phyloP scores from a whole-genome alignment of 2,797 vertebrate species.

The Sciaenops ocellatus region DNA sequence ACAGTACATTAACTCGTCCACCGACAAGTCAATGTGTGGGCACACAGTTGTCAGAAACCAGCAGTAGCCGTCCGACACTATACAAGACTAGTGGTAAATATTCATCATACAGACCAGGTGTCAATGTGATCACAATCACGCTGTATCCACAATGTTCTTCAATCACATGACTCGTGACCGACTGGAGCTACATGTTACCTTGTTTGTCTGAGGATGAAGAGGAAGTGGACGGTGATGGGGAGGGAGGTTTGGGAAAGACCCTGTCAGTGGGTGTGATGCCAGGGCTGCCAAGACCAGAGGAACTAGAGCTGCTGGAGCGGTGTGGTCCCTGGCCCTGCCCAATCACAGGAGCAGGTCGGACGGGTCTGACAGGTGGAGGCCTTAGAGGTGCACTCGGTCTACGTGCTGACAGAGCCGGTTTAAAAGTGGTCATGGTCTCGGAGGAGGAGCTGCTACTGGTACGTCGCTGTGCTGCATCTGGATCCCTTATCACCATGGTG shows the following conservation, averaged over 20 bases:
- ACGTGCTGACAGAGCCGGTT: constrained; percentile 89
- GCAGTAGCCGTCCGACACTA: constrained; percentile 38
- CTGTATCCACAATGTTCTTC: constrained; percentile 37
- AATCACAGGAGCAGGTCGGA: constrained; percentile 81
- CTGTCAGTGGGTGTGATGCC: constrained; percentile 93
- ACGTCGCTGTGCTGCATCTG: constrained; percentile 91
- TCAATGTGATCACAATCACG: constrained; percentile 45
- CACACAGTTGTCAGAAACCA: constrained; percentile 43
- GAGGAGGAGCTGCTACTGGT: constrained; percentile 92
- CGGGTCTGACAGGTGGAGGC: constrained; percentile 89
- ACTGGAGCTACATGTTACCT: constrained; percentile 77
- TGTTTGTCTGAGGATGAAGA: constrained; percentile 84
- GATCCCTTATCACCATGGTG: constrained; percentile 95
- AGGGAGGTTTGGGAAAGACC: constrained; percentile 89
- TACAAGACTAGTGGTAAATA: constrained; percentile 62
- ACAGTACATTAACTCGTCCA: constrained; percentile 45
- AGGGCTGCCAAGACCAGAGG: constrained; percentile 93
- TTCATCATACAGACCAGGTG: constrained; percentile 45
- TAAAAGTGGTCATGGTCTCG: constrained; percentile 96
- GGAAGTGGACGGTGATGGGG: constrained; percentile 81
- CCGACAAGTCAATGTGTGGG: constrained; percentile 23
- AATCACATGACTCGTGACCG: constrained; percentile 24
- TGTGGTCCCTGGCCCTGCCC: constrained; percentile 83
- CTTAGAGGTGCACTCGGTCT: constrained; percentile 90
- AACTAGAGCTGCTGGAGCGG: constrained; percentile 93